Evolutionary conservation across 1,140 invertebrate species (phyloP).

Genomic region (Harpegnathos saltator): DNA sequence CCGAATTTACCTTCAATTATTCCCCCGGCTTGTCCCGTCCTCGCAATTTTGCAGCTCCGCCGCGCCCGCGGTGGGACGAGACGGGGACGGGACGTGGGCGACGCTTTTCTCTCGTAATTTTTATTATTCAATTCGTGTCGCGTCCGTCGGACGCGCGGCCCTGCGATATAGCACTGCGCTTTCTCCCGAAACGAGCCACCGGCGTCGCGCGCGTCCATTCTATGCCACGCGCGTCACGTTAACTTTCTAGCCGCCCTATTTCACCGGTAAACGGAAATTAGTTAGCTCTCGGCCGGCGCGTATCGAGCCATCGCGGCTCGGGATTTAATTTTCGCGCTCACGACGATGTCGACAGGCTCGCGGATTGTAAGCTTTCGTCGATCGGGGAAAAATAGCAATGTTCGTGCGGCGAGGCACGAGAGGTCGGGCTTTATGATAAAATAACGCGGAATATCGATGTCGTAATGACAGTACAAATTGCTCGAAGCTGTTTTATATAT

Average conservation of each 20-base stretch:
- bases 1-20: conserved; percentile 62
- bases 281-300: neutral
- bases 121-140: conserved; percentile 57
- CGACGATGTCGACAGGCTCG: too few relatives aligned
- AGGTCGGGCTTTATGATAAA: neutral
- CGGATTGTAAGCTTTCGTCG: too few relatives aligned
- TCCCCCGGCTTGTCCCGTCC: conserved; percentile 24
- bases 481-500: conserved; percentile 3
- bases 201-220: conserved; percentile 6
- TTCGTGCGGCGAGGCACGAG: too few relatives aligned
- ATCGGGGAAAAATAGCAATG: too few relatives aligned
- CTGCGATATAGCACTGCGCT: conserved; percentile 13
- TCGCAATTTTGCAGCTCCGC: conserved; percentile 43
- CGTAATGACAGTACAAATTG: conserved; percentile 17
- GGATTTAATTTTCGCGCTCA: too few relatives aligned
- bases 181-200: conserved; percentile 20
- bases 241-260: conserved; percentile 24
- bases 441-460: neutral
- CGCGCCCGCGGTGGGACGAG: neutral
- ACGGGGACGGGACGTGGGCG: neutral
- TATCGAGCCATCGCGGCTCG: neutral
- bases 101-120: conserved; percentile 36
- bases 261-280: conserved; percentile 37
- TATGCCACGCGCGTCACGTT: conserved; percentile 7
- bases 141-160: conserved; percentile 46